These are phyloP conservation scores for Trachops cirrhosus DNA, from an alignment of 2,797 vertebrate genomes.

Conservation along the genomic window DNA sequence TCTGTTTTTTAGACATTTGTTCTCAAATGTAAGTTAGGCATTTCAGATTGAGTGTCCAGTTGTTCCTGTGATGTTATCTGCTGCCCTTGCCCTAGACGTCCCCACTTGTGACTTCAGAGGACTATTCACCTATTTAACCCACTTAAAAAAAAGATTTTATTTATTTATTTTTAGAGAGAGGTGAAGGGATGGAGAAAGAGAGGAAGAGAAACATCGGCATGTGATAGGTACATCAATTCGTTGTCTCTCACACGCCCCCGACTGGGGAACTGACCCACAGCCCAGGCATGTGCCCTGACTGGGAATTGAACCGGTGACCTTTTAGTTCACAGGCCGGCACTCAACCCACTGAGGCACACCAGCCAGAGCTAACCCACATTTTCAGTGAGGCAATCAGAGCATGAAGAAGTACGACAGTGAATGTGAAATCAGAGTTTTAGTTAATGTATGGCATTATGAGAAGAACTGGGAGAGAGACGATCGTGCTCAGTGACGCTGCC, in stretches of 20 bases:
- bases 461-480: neutral
- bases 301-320: too few species aligned
- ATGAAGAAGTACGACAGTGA: neutral
- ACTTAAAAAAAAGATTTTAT: too few species aligned
- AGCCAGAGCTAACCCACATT: neutral
- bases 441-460: neutral
- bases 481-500: neutral
- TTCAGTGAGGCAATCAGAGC: slow-evolving; percentile 7
- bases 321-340: too few species aligned
- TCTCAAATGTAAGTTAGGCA: neutral
- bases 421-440: neutral
- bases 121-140: neutral
- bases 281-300: too few species aligned
- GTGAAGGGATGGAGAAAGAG: too few species aligned
- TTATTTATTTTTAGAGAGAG: too few species aligned
- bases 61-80: neutral
- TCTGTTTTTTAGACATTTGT: neutral
- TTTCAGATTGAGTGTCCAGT: neutral
- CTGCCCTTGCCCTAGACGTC: neutral
- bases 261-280: too few species aligned
- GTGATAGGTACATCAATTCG: too few species aligned
- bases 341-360: too few species aligned
- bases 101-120: neutral
- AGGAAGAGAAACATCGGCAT: too few species aligned
- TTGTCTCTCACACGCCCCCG: too few species aligned